A percentile compares a stretch with the other conserved stretches of the same genome.
Conservation (phyloP, 2,797 vertebrate species). For the Brachymystax lenok region DNA sequence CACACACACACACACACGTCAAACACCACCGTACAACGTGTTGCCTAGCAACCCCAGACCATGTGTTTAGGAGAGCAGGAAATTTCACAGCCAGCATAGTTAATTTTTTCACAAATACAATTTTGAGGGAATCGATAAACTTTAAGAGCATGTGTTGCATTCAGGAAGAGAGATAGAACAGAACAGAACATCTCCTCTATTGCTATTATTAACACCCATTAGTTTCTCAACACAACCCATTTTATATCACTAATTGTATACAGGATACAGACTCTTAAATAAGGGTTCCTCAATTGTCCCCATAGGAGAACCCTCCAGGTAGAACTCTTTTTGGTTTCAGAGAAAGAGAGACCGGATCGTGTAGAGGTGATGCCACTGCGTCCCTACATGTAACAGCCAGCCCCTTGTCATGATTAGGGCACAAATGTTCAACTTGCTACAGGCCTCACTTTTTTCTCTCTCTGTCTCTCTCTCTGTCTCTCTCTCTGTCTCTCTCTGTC, state of each 20-base stretch:
- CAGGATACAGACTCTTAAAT: constrained; percentile 9
- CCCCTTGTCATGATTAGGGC: constrained; percentile 66
- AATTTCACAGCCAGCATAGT: constrained; percentile 67
- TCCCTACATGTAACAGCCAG: constrained; percentile 38
- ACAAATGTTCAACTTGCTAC: constrained; percentile 56
- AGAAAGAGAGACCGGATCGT: background rate
- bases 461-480: no score
- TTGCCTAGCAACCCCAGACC: constrained; percentile 81
- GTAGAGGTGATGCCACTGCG: constrained; percentile 38
- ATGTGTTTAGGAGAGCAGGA: constrained; percentile 69
- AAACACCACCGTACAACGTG: constrained; percentile 65
- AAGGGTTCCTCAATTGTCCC: no score
- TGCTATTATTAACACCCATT: constrained; percentile 31
- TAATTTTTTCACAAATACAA: constrained; percentile 67
- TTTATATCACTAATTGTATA: constrained; percentile 55
- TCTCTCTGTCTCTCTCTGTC: no score
- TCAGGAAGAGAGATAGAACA: constrained; percentile 27
- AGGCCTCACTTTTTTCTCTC: constrained; percentile 16
- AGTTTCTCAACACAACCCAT: constrained; percentile 50
- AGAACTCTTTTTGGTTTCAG: background rate
- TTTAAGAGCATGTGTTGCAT: constrained; percentile 55
- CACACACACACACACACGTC: constrained; percentile 54
- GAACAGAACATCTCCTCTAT: constrained; percentile 24
- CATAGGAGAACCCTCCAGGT: no score
- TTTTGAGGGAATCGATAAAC: constrained; percentile 73